Percentiles rank a stretch among this genome's conserved stretches.
phyloP scores from a whole-genome alignment of 2,113 vertebrate species.

The Bubalus kerabau region DNA sequence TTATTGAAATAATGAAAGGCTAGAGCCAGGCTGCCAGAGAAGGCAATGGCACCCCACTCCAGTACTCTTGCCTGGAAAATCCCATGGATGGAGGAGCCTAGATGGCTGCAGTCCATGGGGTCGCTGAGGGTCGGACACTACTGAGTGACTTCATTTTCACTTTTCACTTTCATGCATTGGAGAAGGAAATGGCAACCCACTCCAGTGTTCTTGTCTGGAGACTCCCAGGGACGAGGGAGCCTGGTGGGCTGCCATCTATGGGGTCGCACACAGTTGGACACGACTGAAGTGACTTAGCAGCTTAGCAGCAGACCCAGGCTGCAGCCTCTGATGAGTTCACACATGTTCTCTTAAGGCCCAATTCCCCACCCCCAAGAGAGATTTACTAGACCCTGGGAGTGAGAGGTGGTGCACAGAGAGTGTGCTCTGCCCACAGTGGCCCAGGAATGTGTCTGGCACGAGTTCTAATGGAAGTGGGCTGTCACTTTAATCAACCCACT shows the following conservation, averaged over 20 bases:
- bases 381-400: neutral
- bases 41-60: neutral
- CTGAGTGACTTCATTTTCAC: too few species aligned
- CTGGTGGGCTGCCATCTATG: too few species aligned
- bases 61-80: neutral
- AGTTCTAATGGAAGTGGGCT: neutral
- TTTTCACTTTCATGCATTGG: too few species aligned
- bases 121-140: too few species aligned
- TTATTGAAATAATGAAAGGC: neutral
- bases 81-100: too few species aligned
- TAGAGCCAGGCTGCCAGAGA: neutral
- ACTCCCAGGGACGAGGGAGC: too few species aligned
- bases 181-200: too few species aligned
- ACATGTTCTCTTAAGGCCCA: neutral
- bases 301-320: neutral
- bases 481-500: neutral
- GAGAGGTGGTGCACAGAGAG: neutral
- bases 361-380: neutral
- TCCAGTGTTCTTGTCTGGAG: too few species aligned
- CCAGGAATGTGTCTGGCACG: neutral
- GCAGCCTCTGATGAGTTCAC: neutral
- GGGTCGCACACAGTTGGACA: neutral
- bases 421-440: neutral
- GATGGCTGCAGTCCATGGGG: too few species aligned
- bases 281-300: neutral